These are phyloP conservation scores for Chamaea fasciata DNA, from an alignment of 2,113 vertebrate genomes.

Conservation along the genomic window DNA sequence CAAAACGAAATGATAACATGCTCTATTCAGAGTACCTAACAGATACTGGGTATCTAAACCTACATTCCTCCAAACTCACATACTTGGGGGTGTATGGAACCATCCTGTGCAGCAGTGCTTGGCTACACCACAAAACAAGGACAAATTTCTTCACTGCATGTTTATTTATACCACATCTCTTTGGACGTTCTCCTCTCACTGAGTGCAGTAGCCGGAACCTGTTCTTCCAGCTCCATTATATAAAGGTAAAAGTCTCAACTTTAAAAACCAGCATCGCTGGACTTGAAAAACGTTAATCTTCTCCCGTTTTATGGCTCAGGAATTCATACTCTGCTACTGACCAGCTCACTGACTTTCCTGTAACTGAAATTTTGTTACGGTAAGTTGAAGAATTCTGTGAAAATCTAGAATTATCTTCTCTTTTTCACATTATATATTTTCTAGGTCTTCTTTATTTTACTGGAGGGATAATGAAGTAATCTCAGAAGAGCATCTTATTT, in stretches of 20 bases:
- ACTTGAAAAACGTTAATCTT: neutral
- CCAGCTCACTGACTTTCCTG: neutral
- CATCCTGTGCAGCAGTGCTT: neutral
- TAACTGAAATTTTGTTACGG: neutral
- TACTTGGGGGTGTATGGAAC: neutral
- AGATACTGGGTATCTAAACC: neutral
- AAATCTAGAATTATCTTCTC: neutral
- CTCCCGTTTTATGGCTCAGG: neutral
- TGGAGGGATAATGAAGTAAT: neutral
- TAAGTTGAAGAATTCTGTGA: neutral
- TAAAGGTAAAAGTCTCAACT: neutral
- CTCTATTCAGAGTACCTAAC: neutral
- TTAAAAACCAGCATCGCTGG: neutral
- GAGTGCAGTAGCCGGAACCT: neutral
- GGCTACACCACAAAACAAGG: neutral
- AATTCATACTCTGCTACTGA: neutral
- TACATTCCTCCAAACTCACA: neutral
- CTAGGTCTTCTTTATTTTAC: neutral
- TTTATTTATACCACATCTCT: neutral
- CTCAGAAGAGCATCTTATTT: neutral
- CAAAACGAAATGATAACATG: neutral
- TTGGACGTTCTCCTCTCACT: neutral
- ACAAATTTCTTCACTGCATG: neutral
- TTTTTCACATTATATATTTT: neutral
- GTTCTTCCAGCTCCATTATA: neutral